Evolutionary conservation across 2,888 invertebrate species (phyloP).

Genomic region (Morpho helenor): DNA sequence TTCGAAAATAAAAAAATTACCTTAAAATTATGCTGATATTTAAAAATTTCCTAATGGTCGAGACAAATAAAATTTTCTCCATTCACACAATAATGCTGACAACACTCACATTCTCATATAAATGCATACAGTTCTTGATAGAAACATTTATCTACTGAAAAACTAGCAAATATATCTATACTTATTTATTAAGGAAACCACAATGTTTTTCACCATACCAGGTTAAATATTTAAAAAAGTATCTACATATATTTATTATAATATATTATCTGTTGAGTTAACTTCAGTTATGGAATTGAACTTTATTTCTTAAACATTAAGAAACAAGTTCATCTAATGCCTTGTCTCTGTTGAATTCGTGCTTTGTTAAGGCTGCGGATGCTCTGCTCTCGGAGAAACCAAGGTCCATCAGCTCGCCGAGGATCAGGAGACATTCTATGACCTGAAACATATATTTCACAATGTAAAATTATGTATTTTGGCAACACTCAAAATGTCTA

Average conservation of each 20-base stretch:
- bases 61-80: too few species aligned
- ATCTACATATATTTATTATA: background rate
- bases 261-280: too few species aligned
- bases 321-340: constrained; percentile 90
- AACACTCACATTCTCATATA: too few species aligned
- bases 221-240: background rate
- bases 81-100: too few species aligned
- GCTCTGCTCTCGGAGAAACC: constrained; percentile 90
- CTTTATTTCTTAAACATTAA: constrained; percentile 51
- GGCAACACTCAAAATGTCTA: too few species aligned
- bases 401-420: constrained; percentile 88
- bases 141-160: background rate
- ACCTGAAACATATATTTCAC: constrained; percentile 73
- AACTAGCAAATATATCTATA: background rate
- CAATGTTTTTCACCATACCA: background rate
- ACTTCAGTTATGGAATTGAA: too few species aligned
- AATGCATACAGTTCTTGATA: too few species aligned
- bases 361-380: constrained; percentile 85
- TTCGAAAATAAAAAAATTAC: too few species aligned
- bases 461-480: too few species aligned
- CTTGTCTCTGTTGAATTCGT: constrained; percentile 90
- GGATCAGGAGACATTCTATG: constrained; percentile 88
- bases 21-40: too few species aligned
- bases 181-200: background rate
- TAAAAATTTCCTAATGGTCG: too few species aligned